Percentiles rank a stretch among this genome's conserved stretches.
Evolutionary conservation across 2,797 vertebrate genomes (phyloP).

Genomic region (Lerista edwardsae): DNA sequence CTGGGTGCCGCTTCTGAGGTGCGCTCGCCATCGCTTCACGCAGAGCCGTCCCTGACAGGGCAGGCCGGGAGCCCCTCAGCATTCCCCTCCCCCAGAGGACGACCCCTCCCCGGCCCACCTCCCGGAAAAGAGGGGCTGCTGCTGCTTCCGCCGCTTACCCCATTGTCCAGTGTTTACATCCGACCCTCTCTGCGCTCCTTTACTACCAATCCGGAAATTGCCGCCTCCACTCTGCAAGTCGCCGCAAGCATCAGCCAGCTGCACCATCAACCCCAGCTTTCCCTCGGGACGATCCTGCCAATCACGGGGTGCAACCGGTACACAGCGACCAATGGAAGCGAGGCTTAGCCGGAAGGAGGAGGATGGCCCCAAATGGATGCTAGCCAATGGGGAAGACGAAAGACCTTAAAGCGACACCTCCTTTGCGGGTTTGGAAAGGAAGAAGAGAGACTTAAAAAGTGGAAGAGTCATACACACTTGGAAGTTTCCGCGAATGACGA

Average conservation of each 20-base stretch:
- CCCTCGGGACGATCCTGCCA: conserved; percentile 27
- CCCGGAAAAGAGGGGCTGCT: too few relatives aligned
- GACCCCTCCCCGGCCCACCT: too few relatives aligned
- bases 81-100: not conserved
- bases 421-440: not conserved
- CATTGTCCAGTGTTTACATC: conserved; percentile 51
- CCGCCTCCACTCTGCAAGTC: conserved; percentile 27
- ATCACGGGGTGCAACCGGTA: not conserved
- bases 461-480: accelerated
- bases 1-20: not conserved
- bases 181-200: conserved; percentile 42
- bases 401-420: not conserved
- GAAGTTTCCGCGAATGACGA: not conserved
- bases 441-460: not conserved
- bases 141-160: not conserved
- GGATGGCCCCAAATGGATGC: not conserved
- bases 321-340: not conserved
- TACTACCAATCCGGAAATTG: conserved; percentile 55
- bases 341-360: not conserved
- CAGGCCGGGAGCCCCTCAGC: not conserved
- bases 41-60: not conserved
- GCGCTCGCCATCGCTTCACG: too few relatives aligned
- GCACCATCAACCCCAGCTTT: not conserved
- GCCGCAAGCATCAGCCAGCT: conserved; percentile 3
- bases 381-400: conserved; percentile 30